Evolutionary conservation across 1,140 invertebrate genomes (phyloP).

Genomic region (Lithobius niger): DNA sequence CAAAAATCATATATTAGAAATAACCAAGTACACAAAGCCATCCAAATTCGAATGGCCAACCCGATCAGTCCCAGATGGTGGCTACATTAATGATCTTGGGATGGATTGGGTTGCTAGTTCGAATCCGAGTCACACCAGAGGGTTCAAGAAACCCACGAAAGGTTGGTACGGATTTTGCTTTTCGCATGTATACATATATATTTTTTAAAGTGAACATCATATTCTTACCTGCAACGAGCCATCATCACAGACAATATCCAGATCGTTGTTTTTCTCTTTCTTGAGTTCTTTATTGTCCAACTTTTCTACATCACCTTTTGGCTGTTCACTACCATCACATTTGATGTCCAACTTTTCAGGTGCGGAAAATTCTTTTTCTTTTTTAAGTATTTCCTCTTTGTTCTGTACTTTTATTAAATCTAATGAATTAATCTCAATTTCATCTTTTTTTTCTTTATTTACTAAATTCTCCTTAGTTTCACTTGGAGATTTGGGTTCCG

Average conservation of each 20-base stretch:
- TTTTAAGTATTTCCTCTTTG: neutral
- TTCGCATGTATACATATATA: too few relatives aligned
- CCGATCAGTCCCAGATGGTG: too few relatives aligned
- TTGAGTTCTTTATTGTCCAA: conserved; percentile 21
- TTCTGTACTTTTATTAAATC: neutral
- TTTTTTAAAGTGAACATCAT: too few relatives aligned
- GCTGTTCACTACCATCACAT: neutral
- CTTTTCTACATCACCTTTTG: conserved; percentile 14
- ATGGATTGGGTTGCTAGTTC: too few relatives aligned
- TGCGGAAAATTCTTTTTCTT: neutral
- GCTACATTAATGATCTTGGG: too few relatives aligned
- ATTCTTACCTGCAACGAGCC: too few relatives aligned
- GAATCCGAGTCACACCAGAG: too few relatives aligned
- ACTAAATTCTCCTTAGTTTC: conserved; percentile 12
- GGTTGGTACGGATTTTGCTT: too few relatives aligned
- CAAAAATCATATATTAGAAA: too few relatives aligned
- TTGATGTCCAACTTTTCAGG: conserved; percentile 5
- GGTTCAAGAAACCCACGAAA: too few relatives aligned
- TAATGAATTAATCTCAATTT: neutral
- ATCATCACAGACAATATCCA: neutral
- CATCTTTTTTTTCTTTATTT: conserved; percentile 10
- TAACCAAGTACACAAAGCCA: too few relatives aligned
- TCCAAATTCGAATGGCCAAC: too few relatives aligned
- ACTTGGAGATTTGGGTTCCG: neutral
- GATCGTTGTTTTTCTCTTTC: conserved; percentile 23